Evolutionary conservation across 37 sponge, comb jelly and placozoan genomes (phyloP).

Genomic region (Cladorhizidae sp.): DNA sequence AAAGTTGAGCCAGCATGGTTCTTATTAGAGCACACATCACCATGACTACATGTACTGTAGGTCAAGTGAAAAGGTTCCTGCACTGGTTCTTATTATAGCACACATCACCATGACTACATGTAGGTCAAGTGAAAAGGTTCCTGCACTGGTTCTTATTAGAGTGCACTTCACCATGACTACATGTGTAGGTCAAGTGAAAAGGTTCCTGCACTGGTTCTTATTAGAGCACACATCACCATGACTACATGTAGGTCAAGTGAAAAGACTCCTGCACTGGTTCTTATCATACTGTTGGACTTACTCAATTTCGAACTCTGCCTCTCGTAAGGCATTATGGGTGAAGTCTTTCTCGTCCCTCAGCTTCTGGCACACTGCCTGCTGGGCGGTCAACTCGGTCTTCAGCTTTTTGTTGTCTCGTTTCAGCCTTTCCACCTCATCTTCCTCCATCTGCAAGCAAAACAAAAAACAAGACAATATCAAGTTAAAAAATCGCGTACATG

Average conservation of each 20-base stretch:
- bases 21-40: background rate
- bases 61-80: too few species aligned
- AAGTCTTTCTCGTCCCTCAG: constrained; percentile 37
- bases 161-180: too few species aligned
- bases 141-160: background rate
- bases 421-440: background rate
- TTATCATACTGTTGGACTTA: background rate
- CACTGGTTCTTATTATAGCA: background rate
- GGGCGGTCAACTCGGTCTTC: constrained; percentile 26
- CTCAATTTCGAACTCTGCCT: constrained; percentile 11
- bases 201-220: background rate
- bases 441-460: background rate
- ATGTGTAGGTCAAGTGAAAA: background rate
- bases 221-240: background rate
- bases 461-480: too few species aligned
- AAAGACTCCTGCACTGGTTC: too few species aligned
- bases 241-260: too few species aligned
- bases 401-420: constrained; percentile 5
- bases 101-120: background rate
- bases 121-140: too few species aligned
- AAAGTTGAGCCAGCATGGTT: background rate
- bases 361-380: constrained; percentile 35
- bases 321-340: background rate
- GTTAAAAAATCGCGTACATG: too few species aligned
- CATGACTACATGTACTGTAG: background rate